phyloP scores from a whole-genome alignment of 2,797 vertebrate genomes.

The Nasua narica region DNA sequence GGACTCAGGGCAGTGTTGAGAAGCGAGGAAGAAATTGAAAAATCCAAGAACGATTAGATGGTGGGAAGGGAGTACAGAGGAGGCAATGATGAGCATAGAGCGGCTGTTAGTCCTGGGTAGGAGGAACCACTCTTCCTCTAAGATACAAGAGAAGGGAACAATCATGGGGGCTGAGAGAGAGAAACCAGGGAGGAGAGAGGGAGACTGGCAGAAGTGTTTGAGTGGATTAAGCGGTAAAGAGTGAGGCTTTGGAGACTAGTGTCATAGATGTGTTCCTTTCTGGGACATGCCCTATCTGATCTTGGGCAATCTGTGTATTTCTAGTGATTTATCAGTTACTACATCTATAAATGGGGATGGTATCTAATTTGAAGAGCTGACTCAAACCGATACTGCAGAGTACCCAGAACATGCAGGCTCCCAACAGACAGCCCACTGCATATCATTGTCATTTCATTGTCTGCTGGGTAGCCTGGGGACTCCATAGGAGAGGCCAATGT shows the following conservation, averaged over 20 bases:
- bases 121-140: background rate
- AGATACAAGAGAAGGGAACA: background rate
- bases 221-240: background rate
- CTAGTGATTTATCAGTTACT: background rate
- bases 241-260: background rate
- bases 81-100: background rate
- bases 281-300: background rate
- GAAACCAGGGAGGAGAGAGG: background rate
- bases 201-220: background rate
- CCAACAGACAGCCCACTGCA: background rate
- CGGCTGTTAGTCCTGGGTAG: background rate
- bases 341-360: background rate
- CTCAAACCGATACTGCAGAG: background rate
- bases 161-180: background rate
- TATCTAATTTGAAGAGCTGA: background rate
- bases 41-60: background rate
- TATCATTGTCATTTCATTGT: background rate
- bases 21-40: background rate
- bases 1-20: background rate
- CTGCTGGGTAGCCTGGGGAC: background rate
- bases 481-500: background rate
- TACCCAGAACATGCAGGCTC: background rate
- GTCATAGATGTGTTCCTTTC: background rate
- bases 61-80: background rate
- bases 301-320: background rate